Base-by-base conservation (phyloP, 1,140 invertebrate genomes). In the Papilio machaon region DNA sequence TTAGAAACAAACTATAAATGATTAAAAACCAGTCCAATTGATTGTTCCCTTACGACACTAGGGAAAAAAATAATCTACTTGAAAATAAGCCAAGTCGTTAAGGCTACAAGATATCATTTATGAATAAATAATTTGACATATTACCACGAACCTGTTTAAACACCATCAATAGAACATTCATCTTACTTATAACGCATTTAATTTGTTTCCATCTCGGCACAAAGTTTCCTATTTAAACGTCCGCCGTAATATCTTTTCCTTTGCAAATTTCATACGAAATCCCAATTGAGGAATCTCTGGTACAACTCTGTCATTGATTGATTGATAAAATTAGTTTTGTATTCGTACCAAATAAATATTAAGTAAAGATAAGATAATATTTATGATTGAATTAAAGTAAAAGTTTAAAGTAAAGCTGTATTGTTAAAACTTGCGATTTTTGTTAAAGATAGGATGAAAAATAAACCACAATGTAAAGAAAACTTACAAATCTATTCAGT, bases 271-370 rank as follows among this genome's bases (percentile, higher is more conserved):
- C 64, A 67, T 30, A 30, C 30, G 64, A 35, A 67, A 67, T 67
- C 30, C 64, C 64, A 67, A 67, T 67, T 35, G 64, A 67, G 23
- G 30, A 67, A 67, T 30, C 64, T 67, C 35, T 35, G 64, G 64
- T 35, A 30, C 35, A 67, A 30, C 64, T 67, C 64, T 67, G 64
- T 67, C 64, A 67, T 67, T 67, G 64, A 67, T 67, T 30, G 64
- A 67, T 67, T 67, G 64, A 67, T 67, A 30, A 30, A 67, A 35
- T 67, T 35, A 10, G 64, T 67, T 30, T 67, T 35, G 64, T 35
- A 11, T 35, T 67, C 30, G 52, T 64, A 23, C 58, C 0, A 67
- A 35, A 67, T 30, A 67, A 67, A 67, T 30, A 67, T 64, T 64
- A 11, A 64, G 9, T 23, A 64, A 0, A 64, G 60, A 30, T 64